Conservation (phyloP, 2,113 vertebrate genomes). For the Pitta sordida region DNA sequence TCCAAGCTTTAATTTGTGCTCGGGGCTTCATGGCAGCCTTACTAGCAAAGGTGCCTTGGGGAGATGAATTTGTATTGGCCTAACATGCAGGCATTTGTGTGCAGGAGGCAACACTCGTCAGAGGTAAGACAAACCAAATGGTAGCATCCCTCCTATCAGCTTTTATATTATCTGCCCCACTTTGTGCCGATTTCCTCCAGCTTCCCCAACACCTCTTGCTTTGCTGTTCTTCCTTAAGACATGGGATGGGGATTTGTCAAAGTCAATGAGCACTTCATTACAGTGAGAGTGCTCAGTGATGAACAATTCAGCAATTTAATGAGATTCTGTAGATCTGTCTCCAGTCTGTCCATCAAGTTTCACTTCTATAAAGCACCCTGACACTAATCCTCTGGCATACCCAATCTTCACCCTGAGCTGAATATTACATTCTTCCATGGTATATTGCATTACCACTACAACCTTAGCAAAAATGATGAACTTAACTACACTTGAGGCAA, state of each 20-base stretch:
- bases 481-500: slow-evolving; percentile 83
- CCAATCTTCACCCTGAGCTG: slow-evolving; percentile 82
- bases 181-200: slow-evolving; percentile 70
- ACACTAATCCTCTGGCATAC: slow-evolving; percentile 85
- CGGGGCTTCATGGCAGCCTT: not conserved
- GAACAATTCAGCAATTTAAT: slow-evolving; percentile 87
- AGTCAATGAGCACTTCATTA: slow-evolving; percentile 89
- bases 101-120: not conserved
- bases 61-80: not conserved
- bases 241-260: slow-evolving; percentile 82
- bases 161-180: slow-evolving; percentile 68
- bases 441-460: slow-evolving; percentile 83
- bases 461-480: slow-evolving; percentile 84
- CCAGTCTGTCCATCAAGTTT: slow-evolving; percentile 84
- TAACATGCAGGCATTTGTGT: not conserved
- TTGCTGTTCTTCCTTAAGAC: slow-evolving; percentile 76
- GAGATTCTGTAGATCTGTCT: slow-evolving; percentile 86
- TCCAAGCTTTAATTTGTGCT: slow-evolving; percentile 13
- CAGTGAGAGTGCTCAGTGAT: slow-evolving; percentile 79
- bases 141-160: not conserved
- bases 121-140: slow-evolving; percentile 48
- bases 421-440: slow-evolving; percentile 85
- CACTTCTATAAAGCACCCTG: slow-evolving; percentile 84
- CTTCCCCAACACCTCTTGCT: slow-evolving; percentile 62
- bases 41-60: not conserved